Base-by-base conservation (phyloP, 2,888 invertebrate species). In the Pyrocoelia pectoralis region DNA sequence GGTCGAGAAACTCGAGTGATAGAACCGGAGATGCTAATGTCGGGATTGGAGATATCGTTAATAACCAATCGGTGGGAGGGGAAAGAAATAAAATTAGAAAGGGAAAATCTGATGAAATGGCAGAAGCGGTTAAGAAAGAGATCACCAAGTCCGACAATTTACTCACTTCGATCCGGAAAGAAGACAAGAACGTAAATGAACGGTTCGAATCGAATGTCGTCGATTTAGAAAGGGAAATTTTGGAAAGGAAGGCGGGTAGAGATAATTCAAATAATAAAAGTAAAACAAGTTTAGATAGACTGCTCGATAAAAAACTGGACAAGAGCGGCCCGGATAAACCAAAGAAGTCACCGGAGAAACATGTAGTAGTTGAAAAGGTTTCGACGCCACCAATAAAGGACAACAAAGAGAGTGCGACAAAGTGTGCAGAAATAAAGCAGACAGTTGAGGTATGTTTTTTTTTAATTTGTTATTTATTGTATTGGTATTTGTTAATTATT, bases 11-110 rank as follows among this genome's bases (percentile, higher is more conserved):
- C 75, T 68, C 85, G 78, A 82, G 88, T 88, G 84, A 87, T 88
- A 82, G 88, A 86, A 77, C 86, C 87, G 81, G 88, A 88, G 85
- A 86, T 86, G 82, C 83, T 89, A 80, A 86, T 85, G 80, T 86
- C 86, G 79, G 86, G 87, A 51, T 79, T 81, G 84, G 88, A 89
- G 84, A 87, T 88, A 72, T 86, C 85, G 75, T 83, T 88, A 78
- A 85, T 84, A 83, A 85, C 85, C 79, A 83, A 85, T 81, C 76
- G 78, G 66, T 78, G 76, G 81, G 80, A 76, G 73, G 76, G 74
- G 79, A 81, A 74, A 73, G 71, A 74, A 66, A 68, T 66, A 75
- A 74, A 63, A 54, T 63, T 56, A 65, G 81, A 75, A 81, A 82
- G 82, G 77, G 81, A 79, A 77, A 83, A 81, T 74, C 81, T 77